phyloP scores from a whole-genome alignment of 1,140 invertebrate genomes.

The Eumaeus atala region DNA sequence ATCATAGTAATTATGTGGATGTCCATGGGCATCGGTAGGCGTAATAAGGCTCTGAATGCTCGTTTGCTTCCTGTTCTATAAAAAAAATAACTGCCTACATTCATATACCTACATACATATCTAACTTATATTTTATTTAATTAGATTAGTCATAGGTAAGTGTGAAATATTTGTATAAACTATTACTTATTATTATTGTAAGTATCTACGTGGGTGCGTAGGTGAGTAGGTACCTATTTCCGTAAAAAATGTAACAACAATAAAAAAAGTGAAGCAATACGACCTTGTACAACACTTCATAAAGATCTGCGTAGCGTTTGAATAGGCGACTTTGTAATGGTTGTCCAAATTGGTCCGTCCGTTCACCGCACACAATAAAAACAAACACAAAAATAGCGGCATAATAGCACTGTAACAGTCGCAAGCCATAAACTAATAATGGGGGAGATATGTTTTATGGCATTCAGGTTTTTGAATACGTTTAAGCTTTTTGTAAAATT shows the following conservation, averaged over 20 bases:
- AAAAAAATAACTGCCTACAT: too few relatives aligned
- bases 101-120: too few relatives aligned
- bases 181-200: too few relatives aligned
- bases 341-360: constrained; percentile 60
- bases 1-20: too few relatives aligned
- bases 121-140: too few relatives aligned
- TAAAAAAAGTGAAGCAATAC: constrained; percentile 23
- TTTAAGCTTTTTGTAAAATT: constrained; percentile 58
- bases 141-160: too few relatives aligned
- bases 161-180: too few relatives aligned
- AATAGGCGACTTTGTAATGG: constrained; percentile 55
- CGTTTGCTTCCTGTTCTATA: too few relatives aligned
- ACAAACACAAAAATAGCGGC: constrained; percentile 67
- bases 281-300: constrained; percentile 40
- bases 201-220: too few relatives aligned
- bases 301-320: constrained; percentile 39
- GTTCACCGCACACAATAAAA: constrained; percentile 67
- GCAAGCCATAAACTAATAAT: constrained; percentile 72
- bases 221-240: neutral
- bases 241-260: constrained; percentile 5
- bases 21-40: too few relatives aligned
- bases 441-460: constrained; percentile 73
- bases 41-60: too few relatives aligned
- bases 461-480: constrained; percentile 66
- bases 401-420: constrained; percentile 69